Conservation (phyloP, 2,888 invertebrate genomes). For the Danaus chrysippus region DNA sequence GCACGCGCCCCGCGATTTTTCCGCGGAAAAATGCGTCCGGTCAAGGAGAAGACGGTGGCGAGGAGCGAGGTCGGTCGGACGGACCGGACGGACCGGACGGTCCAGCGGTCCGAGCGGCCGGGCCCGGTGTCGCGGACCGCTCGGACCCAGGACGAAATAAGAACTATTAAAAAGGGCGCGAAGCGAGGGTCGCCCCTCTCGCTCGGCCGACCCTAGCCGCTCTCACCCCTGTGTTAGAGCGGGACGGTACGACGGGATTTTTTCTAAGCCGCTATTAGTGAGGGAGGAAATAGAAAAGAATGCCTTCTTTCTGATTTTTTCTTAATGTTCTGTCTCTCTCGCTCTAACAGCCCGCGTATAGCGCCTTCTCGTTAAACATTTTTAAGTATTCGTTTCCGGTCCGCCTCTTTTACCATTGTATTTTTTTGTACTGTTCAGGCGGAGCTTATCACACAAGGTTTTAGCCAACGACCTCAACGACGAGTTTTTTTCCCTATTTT, state of each 20-base stretch:
- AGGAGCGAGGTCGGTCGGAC: constrained; percentile 49
- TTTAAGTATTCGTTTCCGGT: constrained; percentile 69
- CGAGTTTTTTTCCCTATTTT: constrained; percentile 52
- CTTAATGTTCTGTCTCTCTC: constrained; percentile 67
- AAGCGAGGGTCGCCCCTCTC: constrained; percentile 63
- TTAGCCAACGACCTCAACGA: constrained; percentile 60
- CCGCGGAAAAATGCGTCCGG: constrained; percentile 78
- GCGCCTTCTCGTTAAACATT: constrained; percentile 52
- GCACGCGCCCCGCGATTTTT: constrained; percentile 77
- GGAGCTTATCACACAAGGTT: constrained; percentile 70
- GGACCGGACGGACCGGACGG: constrained; percentile 40
- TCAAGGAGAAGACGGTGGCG: constrained; percentile 73
- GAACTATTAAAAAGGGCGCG: constrained; percentile 74
- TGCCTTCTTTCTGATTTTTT: constrained; percentile 76
- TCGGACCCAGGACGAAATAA: constrained; percentile 70
- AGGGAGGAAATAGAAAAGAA: constrained; percentile 79
- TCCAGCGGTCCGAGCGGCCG: constrained; percentile 26
- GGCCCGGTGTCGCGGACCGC: constrained; percentile 54
- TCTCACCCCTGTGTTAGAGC: constrained; percentile 65
- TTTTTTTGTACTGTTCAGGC: constrained; percentile 67
- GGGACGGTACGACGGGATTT: constrained; percentile 69
- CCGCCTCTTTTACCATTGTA: constrained; percentile 71
- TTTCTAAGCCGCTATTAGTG: constrained; percentile 75
- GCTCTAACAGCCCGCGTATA: constrained; percentile 44
- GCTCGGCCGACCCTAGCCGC: constrained; percentile 63